Evolutionary conservation across 2,113 vertebrate species (phyloP), one percentile per base, ranked within the genome.

Genomic region (Gobiocypris rarus): DNA sequence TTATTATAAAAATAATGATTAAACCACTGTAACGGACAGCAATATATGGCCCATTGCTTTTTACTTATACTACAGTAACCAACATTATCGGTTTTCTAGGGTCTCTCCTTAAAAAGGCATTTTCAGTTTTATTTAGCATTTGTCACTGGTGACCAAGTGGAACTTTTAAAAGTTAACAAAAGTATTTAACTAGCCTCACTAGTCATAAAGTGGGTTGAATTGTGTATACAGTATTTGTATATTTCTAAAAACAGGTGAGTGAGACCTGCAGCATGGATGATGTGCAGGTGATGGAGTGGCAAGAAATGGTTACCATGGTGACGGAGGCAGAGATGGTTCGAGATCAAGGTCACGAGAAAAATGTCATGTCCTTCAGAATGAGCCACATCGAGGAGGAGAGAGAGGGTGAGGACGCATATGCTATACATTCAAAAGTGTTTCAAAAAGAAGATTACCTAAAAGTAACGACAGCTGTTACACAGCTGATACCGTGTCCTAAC

Each of bases 341-440:
- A 0, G 94, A 94, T 89, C 94, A 93, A 75, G 94, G 91, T 87
- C 89, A 89, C 83, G 96, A 96, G 89, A 97, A 96, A 86, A 93
- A 92, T 24, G 90, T 89, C 52, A 92, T 96, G 92, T 92, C 82
- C 9, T 90, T 97, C 77, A 92, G 96, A 63, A 96, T 97, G 89
- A 95, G 92, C 90, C 95, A 97, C 91, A 95, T 97, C 86, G 97
- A 97, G 91, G 96, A 97, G 89, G 97, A 97, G 80, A 90, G 96
- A 95, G 97, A 97, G 96, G 97, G 97, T 97, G 90, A 95, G 92
- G 4, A 13, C 34, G 24, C 28, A 1, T 15, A 76, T 74, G 11
- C 67, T 79, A 65, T 89, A 14, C 84, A 76, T 85, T 2, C 31
- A n/a, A 19, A 31, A 2, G 11, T 52, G 4, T 26, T 63, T 13